Percentiles rank a stretch among this genome's conserved stretches.
These are phyloP conservation scores for Drosophila bunnanda DNA, from an alignment of 2,888 invertebrate species.

Conservation along the genomic window DNA sequence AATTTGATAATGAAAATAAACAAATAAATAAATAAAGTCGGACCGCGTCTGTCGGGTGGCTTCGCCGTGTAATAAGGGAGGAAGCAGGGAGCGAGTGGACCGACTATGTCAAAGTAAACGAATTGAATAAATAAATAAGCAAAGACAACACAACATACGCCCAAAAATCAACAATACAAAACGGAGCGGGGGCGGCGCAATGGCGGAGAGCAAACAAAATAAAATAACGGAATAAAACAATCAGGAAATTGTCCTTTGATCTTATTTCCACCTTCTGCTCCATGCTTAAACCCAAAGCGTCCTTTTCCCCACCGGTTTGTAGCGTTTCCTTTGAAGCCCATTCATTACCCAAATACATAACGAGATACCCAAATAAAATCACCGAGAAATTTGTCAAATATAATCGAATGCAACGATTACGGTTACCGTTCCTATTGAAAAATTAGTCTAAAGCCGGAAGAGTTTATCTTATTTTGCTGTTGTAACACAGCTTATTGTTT, in stretches of 20 bases:
- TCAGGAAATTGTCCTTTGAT: conserved; percentile 79
- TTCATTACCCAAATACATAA: conserved; percentile 64
- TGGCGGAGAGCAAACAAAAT: conserved; percentile 67
- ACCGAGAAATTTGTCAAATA: conserved; percentile 45
- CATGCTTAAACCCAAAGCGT: conserved; percentile 43
- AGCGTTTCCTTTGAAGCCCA: conserved; percentile 52
- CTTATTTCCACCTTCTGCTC: conserved; percentile 55
- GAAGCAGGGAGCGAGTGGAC: conserved; percentile 13
- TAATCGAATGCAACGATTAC: conserved; percentile 47
- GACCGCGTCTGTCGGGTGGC: conserved; percentile 34
- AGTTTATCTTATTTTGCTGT: not conserved
- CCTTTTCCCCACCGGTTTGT: conserved; percentile 45
- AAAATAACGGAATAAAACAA: conserved; percentile 78
- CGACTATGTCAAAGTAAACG: conserved; percentile 56
- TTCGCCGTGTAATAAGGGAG: conserved; percentile 10
- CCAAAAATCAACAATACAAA: conserved; percentile 51
- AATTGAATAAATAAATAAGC: conserved; percentile 62
- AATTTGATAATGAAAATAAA: conserved; percentile 69
- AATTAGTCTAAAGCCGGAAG: no score
- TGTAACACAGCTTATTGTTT: not conserved
- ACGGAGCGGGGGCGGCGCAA: conserved; percentile 31
- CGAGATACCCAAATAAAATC: conserved; percentile 69
- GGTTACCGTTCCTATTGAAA: conserved; percentile 29
- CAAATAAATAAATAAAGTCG: conserved; percentile 53
- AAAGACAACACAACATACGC: conserved; percentile 67